Evolutionary conservation across 2,888 invertebrate species (phyloP), one percentile per base, ranked within the genome.

Genomic region (Arctia plantaginis): DNA sequence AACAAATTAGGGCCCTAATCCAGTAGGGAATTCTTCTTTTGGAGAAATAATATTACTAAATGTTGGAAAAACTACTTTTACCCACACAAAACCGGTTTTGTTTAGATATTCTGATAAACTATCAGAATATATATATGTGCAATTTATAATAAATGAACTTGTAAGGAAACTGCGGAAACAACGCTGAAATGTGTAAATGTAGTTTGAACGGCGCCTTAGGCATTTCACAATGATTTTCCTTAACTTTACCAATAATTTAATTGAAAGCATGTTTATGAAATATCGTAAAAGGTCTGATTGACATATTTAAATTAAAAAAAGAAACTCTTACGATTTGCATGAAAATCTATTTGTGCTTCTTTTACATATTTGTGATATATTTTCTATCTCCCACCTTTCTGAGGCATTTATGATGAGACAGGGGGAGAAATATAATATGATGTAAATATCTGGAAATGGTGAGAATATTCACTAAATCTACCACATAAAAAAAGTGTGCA

Each of bases 201-300:
- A 39, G 66, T 66, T 66, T 39, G 66, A 66, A 66, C 23, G n/a
- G n/a, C 39, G 47, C 15, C 69, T 55, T 35, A 35, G 20, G n/a
- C 12, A 18, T 55, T 33, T 55, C 23, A 33, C 33, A 64, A 44
- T 64, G 59, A 30, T 44, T 62, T 62, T 44, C 41, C 70, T 55
- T 55, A 55, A 55, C n/a, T 55, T 55, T 55, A 55, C 51, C 0
- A 51, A n/a, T 55, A 55, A n/a, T 27, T 3, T 55, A 12, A n/a
- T n/a, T n/a, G n/a, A 27, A 55, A 55, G n/a, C 55, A 55, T 13
- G 55, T 55, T 55, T 55, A 12, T 13, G n/a, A n/a, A 55, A 13
- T 27, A n/a, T 27, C n/a, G 55, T 27, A 23, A 55, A 55, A 55
- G 3, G 13, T 55, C 13, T 27, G 55, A 55, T n/a, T 55, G 55